Evolutionary conservation across 37 sponge, comb jelly and placozoan species (phyloP).

Genomic region (Geodia barretti): DNA sequence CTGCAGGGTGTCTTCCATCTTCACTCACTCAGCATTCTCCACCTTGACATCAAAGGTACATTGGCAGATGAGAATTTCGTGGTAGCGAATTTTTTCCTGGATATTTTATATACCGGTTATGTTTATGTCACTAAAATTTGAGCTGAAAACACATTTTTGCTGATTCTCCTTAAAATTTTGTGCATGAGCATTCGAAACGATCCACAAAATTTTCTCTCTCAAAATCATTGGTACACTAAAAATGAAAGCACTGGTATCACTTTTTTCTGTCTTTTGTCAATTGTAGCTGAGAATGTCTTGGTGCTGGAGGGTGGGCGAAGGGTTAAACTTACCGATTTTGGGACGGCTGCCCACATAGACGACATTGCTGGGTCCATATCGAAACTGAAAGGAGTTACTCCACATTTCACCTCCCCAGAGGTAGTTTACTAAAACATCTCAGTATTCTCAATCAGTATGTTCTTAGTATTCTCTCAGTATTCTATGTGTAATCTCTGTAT

Average conservation of each 20-base stretch:
- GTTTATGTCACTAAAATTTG: background rate
- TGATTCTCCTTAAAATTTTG: background rate
- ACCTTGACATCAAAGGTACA: conserved; percentile 53
- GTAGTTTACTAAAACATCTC: too few species aligned
- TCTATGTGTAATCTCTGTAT: too few species aligned
- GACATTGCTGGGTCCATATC: background rate
- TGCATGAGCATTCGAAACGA: background rate
- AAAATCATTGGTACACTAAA: too few species aligned
- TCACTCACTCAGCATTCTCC: conserved; percentile 20
- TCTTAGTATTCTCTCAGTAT: too few species aligned
- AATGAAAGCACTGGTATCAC: too few species aligned
- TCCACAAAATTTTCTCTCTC: too few species aligned
- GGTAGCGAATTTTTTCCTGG: background rate
- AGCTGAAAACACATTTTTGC: background rate
- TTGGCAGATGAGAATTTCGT: background rate
- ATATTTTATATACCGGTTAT: background rate
- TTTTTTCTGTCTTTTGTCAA: too few species aligned
- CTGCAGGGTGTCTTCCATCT: conserved; percentile 50
- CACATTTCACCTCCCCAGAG: conserved; percentile 61
- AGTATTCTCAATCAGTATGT: too few species aligned
- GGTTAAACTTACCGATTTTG: conserved; percentile 59
- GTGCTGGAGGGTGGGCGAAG: conserved; percentile 42
- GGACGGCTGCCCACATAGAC: conserved; percentile 31
- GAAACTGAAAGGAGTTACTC: conserved; percentile 22
- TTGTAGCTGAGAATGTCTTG: conserved; percentile 34